These are phyloP conservation scores for Daubentonia madagascariensis DNA, from an alignment of 2,113 vertebrate genomes.

Conservation along the genomic window DNA sequence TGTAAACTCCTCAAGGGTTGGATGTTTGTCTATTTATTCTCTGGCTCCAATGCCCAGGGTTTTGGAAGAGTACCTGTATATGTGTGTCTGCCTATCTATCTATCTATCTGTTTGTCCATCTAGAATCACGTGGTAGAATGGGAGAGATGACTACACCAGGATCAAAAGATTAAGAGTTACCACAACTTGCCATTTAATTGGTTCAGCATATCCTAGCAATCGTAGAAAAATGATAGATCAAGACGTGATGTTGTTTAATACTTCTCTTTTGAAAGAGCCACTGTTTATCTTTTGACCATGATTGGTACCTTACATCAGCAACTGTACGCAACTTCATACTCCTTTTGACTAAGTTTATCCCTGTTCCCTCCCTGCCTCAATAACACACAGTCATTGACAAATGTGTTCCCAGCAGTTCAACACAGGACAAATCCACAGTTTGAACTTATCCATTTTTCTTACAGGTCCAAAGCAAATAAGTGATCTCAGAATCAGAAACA, in stretches of 20 bases:
- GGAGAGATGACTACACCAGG: background rate
- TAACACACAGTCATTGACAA: background rate
- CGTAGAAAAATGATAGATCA: background rate
- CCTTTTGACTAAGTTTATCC: too few relatives aligned
- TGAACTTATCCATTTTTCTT: background rate
- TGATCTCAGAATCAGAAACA: background rate
- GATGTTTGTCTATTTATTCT: background rate
- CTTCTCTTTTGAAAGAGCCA: too few relatives aligned
- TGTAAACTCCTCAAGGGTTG: background rate
- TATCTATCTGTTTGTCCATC: background rate
- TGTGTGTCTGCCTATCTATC: background rate
- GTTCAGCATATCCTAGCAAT: background rate
- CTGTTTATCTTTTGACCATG: background rate
- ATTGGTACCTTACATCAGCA: background rate
- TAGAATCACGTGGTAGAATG: background rate
- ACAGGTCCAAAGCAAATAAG: background rate
- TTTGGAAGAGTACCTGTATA: background rate
- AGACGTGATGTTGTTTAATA: background rate
- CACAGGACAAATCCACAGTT: background rate
- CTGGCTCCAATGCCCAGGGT: background rate
- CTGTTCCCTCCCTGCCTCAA: background rate
- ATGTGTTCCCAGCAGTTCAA: background rate
- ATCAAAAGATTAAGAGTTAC: background rate
- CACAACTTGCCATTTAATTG: background rate
- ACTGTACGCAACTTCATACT: rapidly evolving